These are phyloP conservation scores for Capromys pilorides DNA, from an alignment of 2,797 vertebrate species.

Conservation along the genomic window DNA sequence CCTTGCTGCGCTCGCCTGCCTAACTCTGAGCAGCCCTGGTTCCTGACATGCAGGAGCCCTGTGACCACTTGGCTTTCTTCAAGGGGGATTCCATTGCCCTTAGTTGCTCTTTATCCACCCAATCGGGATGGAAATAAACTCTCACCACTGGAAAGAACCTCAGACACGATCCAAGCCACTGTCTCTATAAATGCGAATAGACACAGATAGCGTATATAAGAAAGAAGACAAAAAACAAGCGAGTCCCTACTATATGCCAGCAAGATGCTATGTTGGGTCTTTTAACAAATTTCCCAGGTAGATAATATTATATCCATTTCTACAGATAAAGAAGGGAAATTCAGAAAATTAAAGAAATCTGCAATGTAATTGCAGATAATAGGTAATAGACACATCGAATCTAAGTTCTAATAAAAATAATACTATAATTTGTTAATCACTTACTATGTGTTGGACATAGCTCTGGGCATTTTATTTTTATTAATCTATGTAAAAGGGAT, in stretches of 20 bases:
- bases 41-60: background rate
- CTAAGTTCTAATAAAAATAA: conserved; percentile 16
- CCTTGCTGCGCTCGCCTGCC: conserved; percentile 58
- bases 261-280: background rate
- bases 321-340: conserved; percentile 30
- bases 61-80: conserved; percentile 34
- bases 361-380: conserved; percentile 39
- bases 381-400: background rate
- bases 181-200: background rate
- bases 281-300: conserved; percentile 7
- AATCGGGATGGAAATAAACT: background rate
- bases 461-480: conserved; percentile 50
- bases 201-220: background rate
- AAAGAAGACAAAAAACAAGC: background rate
- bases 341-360: conserved; percentile 37
- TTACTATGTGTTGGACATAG: background rate
- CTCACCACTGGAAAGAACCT: conserved; percentile 44
- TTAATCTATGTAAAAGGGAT: background rate
- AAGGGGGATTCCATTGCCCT: conserved; percentile 10
- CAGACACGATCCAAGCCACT: background rate
- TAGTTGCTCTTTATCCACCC: conserved; percentile 13
- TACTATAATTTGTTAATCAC: background rate
- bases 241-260: background rate
- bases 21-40: conserved; percentile 6
- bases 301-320: background rate